Conservation (phyloP, 2,888 invertebrate species). For the Arctia plantaginis region DNA sequence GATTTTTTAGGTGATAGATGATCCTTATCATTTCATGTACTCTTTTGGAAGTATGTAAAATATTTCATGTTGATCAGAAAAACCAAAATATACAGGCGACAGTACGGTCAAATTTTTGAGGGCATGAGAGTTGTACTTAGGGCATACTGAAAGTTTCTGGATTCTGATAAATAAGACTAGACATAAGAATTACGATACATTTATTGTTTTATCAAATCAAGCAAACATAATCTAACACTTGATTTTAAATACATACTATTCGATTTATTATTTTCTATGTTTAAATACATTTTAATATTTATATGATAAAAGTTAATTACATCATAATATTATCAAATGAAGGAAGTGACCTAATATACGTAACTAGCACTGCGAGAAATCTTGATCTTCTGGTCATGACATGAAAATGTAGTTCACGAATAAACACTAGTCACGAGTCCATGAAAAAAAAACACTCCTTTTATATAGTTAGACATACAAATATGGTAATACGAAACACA, state of each 20-base stretch:
- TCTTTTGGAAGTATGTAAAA: not conserved
- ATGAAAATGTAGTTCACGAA: conserved; percentile 62
- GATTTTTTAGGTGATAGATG: too few species aligned
- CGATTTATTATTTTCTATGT: conserved; percentile 8
- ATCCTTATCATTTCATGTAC: not conserved
- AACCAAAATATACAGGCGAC: too few species aligned
- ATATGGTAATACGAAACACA: conserved; percentile 10
- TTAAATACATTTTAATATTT: conserved; percentile 33
- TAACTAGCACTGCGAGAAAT: conserved; percentile 50
- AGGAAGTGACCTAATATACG: conserved; percentile 64
- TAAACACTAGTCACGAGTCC: conserved; percentile 53
- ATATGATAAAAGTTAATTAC: conserved; percentile 37
- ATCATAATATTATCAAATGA: conserved; percentile 67
- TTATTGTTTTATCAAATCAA: too few species aligned
- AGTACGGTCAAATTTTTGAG: too few species aligned
- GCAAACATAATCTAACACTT: not conserved
- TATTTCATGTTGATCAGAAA: too few species aligned
- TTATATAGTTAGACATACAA: conserved; percentile 11
- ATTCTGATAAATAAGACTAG: too few species aligned
- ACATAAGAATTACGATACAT: too few species aligned
- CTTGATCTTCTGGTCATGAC: conserved; percentile 56
- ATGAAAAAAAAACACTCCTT: conserved; percentile 39
- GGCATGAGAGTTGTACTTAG: too few species aligned
- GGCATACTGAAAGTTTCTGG: too few species aligned
- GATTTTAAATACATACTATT: not conserved